Percentiles rank a stretch among this genome's conserved stretches.
phyloP scores from a whole-genome alignment of 2,113 vertebrate species.

The Oplegnathus fasciatus region DNA sequence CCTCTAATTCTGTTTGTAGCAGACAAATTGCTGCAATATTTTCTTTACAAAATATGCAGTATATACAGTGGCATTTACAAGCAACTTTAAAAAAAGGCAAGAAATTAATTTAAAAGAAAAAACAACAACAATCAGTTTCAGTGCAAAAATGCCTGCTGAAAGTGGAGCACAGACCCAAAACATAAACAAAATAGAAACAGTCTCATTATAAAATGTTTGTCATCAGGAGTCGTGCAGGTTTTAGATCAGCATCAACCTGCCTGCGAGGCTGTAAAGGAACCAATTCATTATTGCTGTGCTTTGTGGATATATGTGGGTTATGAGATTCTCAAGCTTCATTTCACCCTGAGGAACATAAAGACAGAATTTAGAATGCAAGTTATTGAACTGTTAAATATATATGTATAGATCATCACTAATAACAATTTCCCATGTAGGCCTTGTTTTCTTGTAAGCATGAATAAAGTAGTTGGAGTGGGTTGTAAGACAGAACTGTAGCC shows the following conservation, averaged over 20 bases:
- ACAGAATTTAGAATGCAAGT: constrained; percentile 61
- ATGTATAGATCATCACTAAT: constrained; percentile 28
- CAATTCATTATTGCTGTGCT: constrained; percentile 82
- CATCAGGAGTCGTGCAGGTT: constrained; percentile 33
- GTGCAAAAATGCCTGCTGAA: constrained; percentile 77
- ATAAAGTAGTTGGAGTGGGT: constrained; percentile 14
- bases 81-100: constrained; percentile 64
- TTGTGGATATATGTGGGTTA: constrained; percentile 54
- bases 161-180: constrained; percentile 59
- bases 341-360: constrained; percentile 82
- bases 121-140: constrained; percentile 67
- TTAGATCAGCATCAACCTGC: constrained; percentile 35
- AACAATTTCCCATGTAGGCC: neutral
- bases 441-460: constrained; percentile 24
- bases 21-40: constrained; percentile 58
- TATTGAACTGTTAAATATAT: constrained; percentile 47
- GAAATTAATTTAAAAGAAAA: constrained; percentile 42
- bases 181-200: constrained; percentile 56
- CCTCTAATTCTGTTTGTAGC: constrained; percentile 56
- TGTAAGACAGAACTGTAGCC: constrained; percentile 25
- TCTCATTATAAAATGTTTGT: constrained; percentile 61
- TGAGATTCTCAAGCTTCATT: constrained; percentile 76
- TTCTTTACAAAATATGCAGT: constrained; percentile 81
- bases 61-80: constrained; percentile 82
- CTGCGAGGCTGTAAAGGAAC: constrained; percentile 56